Base-by-base conservation (phyloP, 2,888 invertebrate genomes). In the Volucella inflata region DNA sequence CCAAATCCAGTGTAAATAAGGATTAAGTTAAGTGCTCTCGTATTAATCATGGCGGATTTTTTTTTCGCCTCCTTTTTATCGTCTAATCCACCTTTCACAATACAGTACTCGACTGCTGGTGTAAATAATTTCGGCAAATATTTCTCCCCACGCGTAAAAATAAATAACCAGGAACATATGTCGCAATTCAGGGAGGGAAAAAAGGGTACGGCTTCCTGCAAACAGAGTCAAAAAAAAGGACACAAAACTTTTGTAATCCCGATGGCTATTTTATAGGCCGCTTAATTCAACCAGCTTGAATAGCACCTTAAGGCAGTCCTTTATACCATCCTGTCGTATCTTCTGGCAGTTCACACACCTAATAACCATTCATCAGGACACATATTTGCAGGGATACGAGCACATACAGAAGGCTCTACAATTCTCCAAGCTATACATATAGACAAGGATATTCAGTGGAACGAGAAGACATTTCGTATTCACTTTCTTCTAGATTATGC, bases 191-290 rank as follows among this genome's bases (percentile, higher is more conserved):
- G 11, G 36, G 21, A 38, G 30, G 8, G 10, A 16, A 62, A 51
- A 64, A 75, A 65, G 64, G 65, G 21, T 75, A 30, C 44, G 57
- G 38, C 38, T 57, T n/a, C 44, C 44, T 44, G n/a, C 0, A 6
- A n/a, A 11, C 4, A 12, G n/a, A 44, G 44, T 57, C 14, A 75
- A 64, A 38, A 11, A 17, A 10, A 38, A n/a, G 46, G 38, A 17
- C 14, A 48, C 57, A 21, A 40, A 65, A 65, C 75, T 36, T 57
- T 53, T 70, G n/a, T 82, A 82, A 77, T 77, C 77, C 71, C 55
- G 48, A 60, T 77, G 71, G 46, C 48, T 51, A 71, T 76, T 71
- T 77, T 70, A 77, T 82, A 77, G 42, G 77, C 36, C 53, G 59
- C 68, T 76, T 81, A 71, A 65, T 81, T 70, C 70, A 59, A 65